Evolutionary conservation across 2,797 vertebrate species (phyloP).

Genomic region (Gephyroberyx darwinii): DNA sequence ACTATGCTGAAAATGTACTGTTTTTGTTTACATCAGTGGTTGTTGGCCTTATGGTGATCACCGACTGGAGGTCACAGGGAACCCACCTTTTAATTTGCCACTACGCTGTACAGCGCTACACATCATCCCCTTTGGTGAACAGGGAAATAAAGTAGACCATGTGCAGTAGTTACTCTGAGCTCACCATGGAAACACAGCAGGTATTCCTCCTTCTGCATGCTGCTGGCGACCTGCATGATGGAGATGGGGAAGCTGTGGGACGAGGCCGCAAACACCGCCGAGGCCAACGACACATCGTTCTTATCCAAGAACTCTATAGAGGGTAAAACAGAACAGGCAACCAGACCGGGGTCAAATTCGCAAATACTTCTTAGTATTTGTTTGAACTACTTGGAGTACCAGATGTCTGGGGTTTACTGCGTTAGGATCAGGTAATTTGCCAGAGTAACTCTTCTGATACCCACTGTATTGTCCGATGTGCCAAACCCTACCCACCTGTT

Average conservation of each 20-base stretch:
- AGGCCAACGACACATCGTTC: slow-evolving; percentile 88
- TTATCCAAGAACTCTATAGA: slow-evolving; percentile 90
- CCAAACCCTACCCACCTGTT: no score
- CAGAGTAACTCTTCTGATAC: no score
- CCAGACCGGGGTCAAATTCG: background rate
- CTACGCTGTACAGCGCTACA: background rate
- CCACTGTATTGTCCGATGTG: no score
- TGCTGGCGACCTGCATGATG: slow-evolving; percentile 87
- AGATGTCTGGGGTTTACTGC: no score
- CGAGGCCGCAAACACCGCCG: slow-evolving; percentile 88
- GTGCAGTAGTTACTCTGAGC: background rate
- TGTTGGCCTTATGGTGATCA: background rate
- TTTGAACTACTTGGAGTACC: no score
- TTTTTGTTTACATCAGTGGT: background rate
- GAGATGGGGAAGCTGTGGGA: slow-evolving; percentile 90
- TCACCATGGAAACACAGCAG: slow-evolving; percentile 91
- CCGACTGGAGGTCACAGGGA: background rate
- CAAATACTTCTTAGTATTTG: no score
- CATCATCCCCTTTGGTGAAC: background rate
- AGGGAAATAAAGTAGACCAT: background rate
- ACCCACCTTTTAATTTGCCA: background rate
- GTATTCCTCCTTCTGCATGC: slow-evolving; percentile 89
- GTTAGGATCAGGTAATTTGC: no score
- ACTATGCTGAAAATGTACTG: no score
- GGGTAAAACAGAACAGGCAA: slow-evolving; percentile 20